Base-by-base conservation (phyloP, 1,140 invertebrate species). In the Drosophila kikkawai region DNA sequence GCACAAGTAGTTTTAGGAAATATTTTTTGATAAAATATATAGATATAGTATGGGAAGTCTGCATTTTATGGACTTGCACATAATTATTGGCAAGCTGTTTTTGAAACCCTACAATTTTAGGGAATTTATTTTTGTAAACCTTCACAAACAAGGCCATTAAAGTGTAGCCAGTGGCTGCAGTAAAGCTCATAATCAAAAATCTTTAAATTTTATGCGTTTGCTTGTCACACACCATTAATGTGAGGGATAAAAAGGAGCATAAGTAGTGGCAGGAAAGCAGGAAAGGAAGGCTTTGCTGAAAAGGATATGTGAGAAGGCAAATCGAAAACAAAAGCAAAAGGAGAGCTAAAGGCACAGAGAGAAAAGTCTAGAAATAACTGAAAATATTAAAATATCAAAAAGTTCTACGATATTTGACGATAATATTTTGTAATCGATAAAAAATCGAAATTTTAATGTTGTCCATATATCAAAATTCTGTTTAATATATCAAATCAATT, bases 151-250 rank as follows among this genome's bases (percentile, higher is more conserved):
- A 42, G 44, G 58, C 29, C 70, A 51, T 51, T 68, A 73, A 73
- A 60, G 41, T 39, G 32, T 73, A 15, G 48, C 3, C 15, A 32
- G 45, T 13, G 26, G 37, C 51, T 36, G 36, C 22, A 19, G 29
- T 73, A 73, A 73, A 39, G 41, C 44, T 36, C 67, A 73, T 73
- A 73, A 73, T 73, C 53, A 60, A 50, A 60, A 73, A 42, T 73
- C 67, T 73, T 71, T 71, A 73, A 73, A 51, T 71, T 73, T 44
- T 73, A 73, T 73, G 68, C 63, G 45, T 55, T 70, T 68, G 63
- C 53, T 69, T 69, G 61, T 68, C 39, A 42, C 66, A 51, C 66
- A 53, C 36, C 66, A 69, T 67, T 67, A 67, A 67, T 44, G 64
- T 11, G 36, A 37, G n/a, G 53, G 4, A 56, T 36, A 26, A n/a